Evolutionary conservation across 2,888 invertebrate genomes (phyloP).

Genomic region (Deladenus siricidicola): DNA sequence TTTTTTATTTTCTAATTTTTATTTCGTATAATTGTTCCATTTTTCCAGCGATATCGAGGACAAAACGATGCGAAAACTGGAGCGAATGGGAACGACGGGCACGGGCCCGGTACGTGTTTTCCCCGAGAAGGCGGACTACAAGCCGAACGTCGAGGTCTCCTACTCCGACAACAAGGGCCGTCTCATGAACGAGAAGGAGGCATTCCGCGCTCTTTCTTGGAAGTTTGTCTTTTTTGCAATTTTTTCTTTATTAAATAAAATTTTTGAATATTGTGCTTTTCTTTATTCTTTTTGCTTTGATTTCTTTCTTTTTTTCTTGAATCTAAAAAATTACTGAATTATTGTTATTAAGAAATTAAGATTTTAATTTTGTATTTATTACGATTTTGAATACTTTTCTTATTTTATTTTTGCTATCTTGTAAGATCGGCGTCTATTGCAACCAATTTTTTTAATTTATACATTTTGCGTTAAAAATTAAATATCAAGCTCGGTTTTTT

Average conservation of each 20-base stretch:
- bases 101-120: conserved; percentile 48
- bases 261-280: no score
- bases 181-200: conserved; percentile 84
- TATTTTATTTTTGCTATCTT: no score
- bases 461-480: no score
- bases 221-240: conserved; percentile 39
- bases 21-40: not conserved
- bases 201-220: conserved; percentile 64
- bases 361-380: no score
- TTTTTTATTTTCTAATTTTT: not conserved
- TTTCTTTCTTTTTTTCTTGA: no score
- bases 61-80: conserved; percentile 53
- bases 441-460: no score
- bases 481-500: not conserved
- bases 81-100: conserved; percentile 46
- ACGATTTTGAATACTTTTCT: no score
- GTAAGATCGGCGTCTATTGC: no score
- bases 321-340: no score
- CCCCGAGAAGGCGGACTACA: conserved; percentile 48
- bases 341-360: no score
- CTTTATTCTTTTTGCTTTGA: no score
- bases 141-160: conserved; percentile 55
- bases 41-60: conserved; percentile 52
- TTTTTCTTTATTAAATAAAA: no score
- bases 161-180: conserved; percentile 95